A percentile compares a stretch with the other conserved stretches of the same genome.
Conservation (phyloP, 2,888 invertebrate species). For the Scaptomyza parva region DNA sequence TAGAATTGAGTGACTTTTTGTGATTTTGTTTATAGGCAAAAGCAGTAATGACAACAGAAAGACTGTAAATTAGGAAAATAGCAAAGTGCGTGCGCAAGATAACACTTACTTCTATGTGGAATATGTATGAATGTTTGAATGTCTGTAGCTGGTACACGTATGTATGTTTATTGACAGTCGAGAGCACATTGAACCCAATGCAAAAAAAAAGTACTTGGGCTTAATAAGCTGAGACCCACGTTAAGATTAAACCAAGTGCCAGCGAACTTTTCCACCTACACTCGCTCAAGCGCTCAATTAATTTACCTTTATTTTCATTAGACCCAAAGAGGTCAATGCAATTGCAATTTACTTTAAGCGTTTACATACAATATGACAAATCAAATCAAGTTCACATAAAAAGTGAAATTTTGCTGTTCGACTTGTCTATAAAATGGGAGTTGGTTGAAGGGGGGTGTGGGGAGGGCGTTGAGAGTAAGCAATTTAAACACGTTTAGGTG, state of each 20-base stretch:
- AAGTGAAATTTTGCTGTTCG: conserved; percentile 68
- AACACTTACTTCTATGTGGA: conserved; percentile 28
- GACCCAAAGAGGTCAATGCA: conserved; percentile 39
- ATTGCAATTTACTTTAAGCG: conserved; percentile 19
- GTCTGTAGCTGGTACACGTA: neutral
- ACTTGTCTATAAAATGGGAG: conserved; percentile 47
- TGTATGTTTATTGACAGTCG: conserved; percentile 9
- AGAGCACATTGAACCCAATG: conserved; percentile 48
- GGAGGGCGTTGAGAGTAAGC: neutral
- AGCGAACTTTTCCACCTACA: conserved; percentile 59
- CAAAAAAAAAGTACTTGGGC: neutral
- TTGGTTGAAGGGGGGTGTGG: neutral
- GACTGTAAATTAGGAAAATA: conserved; percentile 38
- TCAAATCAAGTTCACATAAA: conserved; percentile 53
- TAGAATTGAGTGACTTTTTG: conserved; percentile 11
- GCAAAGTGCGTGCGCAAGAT: conserved; percentile 28
- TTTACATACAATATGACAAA: too few species aligned
- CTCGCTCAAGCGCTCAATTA: conserved; percentile 26
- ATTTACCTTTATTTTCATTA: conserved; percentile 50
- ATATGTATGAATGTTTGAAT: neutral
- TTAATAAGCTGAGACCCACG: conserved; percentile 52
- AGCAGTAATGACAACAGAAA: conserved; percentile 5
- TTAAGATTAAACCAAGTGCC: conserved; percentile 25
- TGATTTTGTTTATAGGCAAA: conserved; percentile 31
- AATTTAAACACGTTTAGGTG: conserved; percentile 55